A percentile compares a stretch with the other conserved stretches of the same genome.
Conservation (phyloP, 2,113 vertebrate genomes). For the Tauraco erythrolophus region DNA sequence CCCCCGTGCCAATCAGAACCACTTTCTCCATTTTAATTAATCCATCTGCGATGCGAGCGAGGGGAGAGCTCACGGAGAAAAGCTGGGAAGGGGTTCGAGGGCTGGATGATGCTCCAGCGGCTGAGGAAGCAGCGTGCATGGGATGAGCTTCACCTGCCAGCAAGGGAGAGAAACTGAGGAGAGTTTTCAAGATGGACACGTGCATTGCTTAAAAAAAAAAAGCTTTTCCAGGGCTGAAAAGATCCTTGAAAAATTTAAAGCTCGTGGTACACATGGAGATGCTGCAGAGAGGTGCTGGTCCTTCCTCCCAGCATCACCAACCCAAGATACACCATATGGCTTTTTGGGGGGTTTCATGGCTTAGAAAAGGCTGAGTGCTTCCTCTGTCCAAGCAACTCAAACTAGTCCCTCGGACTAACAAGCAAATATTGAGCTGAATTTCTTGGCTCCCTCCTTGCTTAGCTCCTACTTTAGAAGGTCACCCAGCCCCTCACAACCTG, state of each 20-base stretch:
- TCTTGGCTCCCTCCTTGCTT: not conserved
- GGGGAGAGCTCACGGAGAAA: not conserved
- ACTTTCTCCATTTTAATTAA: not conserved
- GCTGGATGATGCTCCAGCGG: not conserved
- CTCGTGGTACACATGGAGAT: fast-evolving
- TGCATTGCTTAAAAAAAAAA: not conserved
- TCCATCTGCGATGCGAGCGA: not conserved
- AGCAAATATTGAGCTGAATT: not conserved
- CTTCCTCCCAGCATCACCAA: not conserved
- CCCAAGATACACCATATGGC: too few species aligned
- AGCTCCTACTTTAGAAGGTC: not conserved
- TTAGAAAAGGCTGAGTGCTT: not conserved
- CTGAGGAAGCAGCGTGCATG: not conserved
- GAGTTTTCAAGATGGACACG: not conserved
- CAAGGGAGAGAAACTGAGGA: not conserved
- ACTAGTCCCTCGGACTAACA: not conserved
- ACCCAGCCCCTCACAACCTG: not conserved
- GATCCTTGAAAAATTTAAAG: not conserved
- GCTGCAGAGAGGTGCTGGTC: not conserved
- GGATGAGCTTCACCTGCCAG: not conserved
- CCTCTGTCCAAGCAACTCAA: too few species aligned
- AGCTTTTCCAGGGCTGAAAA: not conserved
- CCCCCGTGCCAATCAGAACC: not conserved
- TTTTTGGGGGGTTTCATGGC: not conserved
- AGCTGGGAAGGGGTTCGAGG: not conserved